Base-by-base conservation (phyloP, 2,797 vertebrate species). In the Anabacerthia variegaticeps region DNA sequence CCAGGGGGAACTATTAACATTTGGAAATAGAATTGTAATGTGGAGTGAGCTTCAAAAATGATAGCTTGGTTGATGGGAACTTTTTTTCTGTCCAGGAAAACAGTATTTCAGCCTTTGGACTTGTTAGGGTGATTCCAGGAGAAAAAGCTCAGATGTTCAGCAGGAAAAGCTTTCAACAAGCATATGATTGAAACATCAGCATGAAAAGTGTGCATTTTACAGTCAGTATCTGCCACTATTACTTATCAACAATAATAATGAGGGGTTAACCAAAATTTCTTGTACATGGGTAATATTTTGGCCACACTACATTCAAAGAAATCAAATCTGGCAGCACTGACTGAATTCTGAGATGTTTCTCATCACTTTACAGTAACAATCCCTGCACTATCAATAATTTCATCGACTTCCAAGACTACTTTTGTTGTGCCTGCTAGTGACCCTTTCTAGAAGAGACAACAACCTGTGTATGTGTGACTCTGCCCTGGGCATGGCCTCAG, bases 61-160 rank as follows among this genome's bases (percentile, higher is more conserved):
- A 75, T 72, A 88, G 13, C 34, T 73, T 51, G 46, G 30, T 68
- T 34, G 11, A 49, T 16, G 8, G 32, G 32, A 92, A 43, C 1
- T 49, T 77, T 69, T 69, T 39, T 56, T 54, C 28, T 63, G 10
- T 21, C 37, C 61, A 17, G 13, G 8, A 61, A 73, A 94, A 73
- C 0, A 62, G 9, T 46, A 71, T 63, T 85, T 74, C 39, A 74
- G 26, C 54, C 17, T 81, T 80, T 79, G 27, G 37, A 65, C 15
- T 39, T 55, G 16, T 43, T 39, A 77, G 32, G 63, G 15, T 37
- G 62, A 16, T 44, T 41, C 8, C 22, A 76, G 59, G 85, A 22
- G 18, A 2, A 67, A 78, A 69, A 75, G 6, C 0, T 22, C 23
- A 46, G 61, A 43, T 0, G 0, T 27, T 84, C 23, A 73, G 6